Evolutionary conservation across 2,888 invertebrate genomes (phyloP).

Genomic region (Pollenia amentaria): DNA sequence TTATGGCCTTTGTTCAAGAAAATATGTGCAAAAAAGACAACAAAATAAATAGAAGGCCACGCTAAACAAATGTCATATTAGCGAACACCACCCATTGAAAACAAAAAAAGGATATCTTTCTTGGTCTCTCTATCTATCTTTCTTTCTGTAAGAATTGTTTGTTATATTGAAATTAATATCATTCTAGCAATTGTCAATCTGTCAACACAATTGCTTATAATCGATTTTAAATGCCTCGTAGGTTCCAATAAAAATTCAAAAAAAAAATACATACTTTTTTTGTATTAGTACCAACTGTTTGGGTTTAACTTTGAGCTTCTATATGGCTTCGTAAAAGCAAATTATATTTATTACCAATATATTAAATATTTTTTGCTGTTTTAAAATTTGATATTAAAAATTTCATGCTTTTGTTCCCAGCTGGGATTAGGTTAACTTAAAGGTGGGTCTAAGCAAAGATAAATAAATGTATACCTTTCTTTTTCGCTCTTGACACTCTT

Average conservation of each 20-base stretch:
- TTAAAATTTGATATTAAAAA: conserved; percentile 34
- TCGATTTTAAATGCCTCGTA: conserved; percentile 82
- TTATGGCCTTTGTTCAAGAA: conserved; percentile 75
- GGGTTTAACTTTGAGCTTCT: conserved; percentile 81
- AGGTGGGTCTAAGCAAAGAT: not conserved
- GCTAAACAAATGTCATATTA: not conserved
- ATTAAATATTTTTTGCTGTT: not conserved
- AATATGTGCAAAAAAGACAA: not conserved
- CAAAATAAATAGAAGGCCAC: conserved; percentile 17
- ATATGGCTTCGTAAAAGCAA: conserved; percentile 76
- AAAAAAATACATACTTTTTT: conserved; percentile 14
- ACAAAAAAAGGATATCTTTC: conserved; percentile 47
- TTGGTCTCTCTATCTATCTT: not conserved
- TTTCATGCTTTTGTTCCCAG: conserved; percentile 36
- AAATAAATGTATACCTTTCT: not conserved
- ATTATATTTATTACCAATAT: not conserved
- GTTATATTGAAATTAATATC: not conserved
- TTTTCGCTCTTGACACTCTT: not conserved
- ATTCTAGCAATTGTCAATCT: conserved; percentile 41
- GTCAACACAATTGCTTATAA: conserved; percentile 76
- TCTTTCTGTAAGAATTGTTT: conserved; percentile 4
- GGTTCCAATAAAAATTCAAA: conserved; percentile 71
- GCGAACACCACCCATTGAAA: conserved; percentile 79
- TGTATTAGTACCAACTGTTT: conserved; percentile 76
- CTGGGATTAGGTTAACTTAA: conserved; percentile 9